Percentiles rank a stretch among this genome's conserved stretches.
Evolutionary conservation across 2,888 invertebrate species (phyloP).

Genomic region (Ophioninae sp.): DNA sequence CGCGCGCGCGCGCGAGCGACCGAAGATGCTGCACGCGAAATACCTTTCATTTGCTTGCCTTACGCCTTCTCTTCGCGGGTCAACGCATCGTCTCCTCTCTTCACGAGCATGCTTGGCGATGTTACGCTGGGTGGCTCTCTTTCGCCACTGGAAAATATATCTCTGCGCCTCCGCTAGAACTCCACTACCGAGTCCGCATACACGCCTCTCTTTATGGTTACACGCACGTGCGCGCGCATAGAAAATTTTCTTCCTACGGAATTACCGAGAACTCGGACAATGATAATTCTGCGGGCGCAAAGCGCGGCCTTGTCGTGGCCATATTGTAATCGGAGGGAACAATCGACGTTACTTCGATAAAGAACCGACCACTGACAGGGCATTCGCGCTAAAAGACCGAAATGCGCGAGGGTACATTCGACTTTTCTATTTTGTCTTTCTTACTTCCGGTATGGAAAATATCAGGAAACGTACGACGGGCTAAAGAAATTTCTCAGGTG

Average conservation of each 20-base stretch:
- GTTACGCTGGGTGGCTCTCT: constrained; percentile 12
- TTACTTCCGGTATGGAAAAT: too few species aligned
- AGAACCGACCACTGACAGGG: constrained; percentile 45
- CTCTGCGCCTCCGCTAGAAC: constrained; percentile 10
- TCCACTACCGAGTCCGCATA: constrained; percentile 9
- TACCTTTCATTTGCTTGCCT: constrained; percentile 54
- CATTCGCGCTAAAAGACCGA: constrained; percentile 28
- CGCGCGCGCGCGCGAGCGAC: constrained; percentile 40
- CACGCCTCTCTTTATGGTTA: constrained; percentile 3
- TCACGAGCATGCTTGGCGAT: constrained; percentile 5
- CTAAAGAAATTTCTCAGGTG: too few species aligned
- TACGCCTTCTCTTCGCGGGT: constrained; percentile 14
- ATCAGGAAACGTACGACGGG: too few species aligned
- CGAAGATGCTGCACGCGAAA: constrained; percentile 39
- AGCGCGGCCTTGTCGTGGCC: constrained; percentile 46
- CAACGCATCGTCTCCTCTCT: constrained; percentile 2
- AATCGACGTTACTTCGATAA: constrained; percentile 57
- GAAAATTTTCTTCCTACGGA: constrained; percentile 48
- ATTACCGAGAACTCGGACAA: constrained; percentile 60
- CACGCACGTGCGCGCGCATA: not conserved
- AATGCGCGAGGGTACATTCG: not conserved
- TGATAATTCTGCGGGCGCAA: constrained; percentile 53
- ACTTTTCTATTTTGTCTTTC: too few species aligned
- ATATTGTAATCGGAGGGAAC: constrained; percentile 40
- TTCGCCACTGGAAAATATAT: constrained; percentile 49